phyloP scores from a whole-genome alignment of 2,888 invertebrate species.

The Nemoura dubitans region DNA sequence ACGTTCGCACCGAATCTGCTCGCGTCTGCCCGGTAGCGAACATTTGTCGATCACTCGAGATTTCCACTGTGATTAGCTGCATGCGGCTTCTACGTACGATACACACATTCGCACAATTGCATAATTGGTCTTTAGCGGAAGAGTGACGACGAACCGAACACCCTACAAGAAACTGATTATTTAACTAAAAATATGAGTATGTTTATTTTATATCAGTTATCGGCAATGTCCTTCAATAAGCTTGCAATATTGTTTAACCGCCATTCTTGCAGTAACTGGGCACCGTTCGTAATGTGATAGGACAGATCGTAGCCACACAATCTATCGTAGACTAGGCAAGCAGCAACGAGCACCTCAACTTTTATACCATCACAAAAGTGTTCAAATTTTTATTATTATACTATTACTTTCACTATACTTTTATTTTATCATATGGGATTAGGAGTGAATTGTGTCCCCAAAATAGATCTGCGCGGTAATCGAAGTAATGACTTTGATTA shows the following conservation, averaged over 20 bases:
- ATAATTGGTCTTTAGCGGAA: background rate
- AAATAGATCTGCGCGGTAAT: too few species aligned
- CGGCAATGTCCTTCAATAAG: background rate
- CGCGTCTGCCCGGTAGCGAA: background rate
- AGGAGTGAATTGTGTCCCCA: background rate
- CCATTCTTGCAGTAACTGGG: background rate
- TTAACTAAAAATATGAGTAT: background rate
- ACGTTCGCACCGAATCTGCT: background rate
- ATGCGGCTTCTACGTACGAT: background rate
- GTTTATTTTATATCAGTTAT: background rate
- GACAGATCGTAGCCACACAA: background rate
- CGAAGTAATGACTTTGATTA: background rate
- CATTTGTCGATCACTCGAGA: background rate
- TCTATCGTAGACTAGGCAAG: background rate
- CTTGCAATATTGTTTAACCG: background rate
- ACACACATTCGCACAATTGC: background rate
- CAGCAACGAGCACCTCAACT: background rate
- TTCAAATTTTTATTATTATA: background rate
- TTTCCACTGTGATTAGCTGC: background rate
- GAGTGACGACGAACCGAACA: background rate
- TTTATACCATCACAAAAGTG: slow-evolving; percentile 33
- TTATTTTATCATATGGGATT: background rate
- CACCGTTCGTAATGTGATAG: background rate
- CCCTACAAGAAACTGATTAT: background rate
- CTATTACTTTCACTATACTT: slow-evolving; percentile 19